Evolutionary conservation across 2,797 vertebrate species (phyloP).

Genomic region (Rhyacichthys aspro): DNA sequence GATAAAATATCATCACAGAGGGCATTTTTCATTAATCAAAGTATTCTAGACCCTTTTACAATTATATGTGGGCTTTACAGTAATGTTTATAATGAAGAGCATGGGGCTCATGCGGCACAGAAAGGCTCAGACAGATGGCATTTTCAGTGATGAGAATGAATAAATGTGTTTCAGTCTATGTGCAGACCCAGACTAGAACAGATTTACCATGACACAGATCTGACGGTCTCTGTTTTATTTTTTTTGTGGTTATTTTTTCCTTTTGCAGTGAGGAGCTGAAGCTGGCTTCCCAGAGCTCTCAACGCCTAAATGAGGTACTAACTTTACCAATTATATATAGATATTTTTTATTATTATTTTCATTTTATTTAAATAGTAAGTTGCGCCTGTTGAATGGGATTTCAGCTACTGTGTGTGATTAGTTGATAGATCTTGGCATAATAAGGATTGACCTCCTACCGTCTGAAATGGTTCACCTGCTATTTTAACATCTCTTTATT

Average conservation of each 20-base stretch:
- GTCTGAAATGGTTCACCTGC: slow-evolving; percentile 48
- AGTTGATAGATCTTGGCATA: slow-evolving; percentile 21
- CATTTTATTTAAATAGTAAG: slow-evolving; percentile 6
- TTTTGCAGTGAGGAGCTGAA: slow-evolving; percentile 87
- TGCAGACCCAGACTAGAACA: background rate
- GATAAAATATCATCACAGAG: too few relatives aligned
- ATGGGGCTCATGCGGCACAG: slow-evolving; percentile 1
- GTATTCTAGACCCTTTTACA: background rate
- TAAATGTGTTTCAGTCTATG: background rate
- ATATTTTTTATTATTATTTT: background rate
- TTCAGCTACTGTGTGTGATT: slow-evolving; percentile 12
- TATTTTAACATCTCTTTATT: slow-evolving; percentile 34
- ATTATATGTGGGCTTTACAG: background rate
- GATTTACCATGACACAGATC: slow-evolving; percentile 15
- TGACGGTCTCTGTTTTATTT: slow-evolving; percentile 8
- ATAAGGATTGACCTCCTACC: slow-evolving; percentile 36
- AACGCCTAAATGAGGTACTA: slow-evolving; percentile 84
- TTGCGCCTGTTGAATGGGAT: background rate
- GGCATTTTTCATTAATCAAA: too few relatives aligned
- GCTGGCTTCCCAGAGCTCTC: slow-evolving; percentile 89
- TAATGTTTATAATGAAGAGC: slow-evolving; percentile 24
- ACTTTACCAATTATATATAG: background rate
- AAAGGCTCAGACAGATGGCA: slow-evolving; percentile 16
- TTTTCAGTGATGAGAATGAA: slow-evolving; percentile 11
- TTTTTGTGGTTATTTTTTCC: slow-evolving; percentile 1